Evolutionary conservation across 2,888 invertebrate genomes (phyloP), one percentile per base, ranked within the genome.

Genomic region (Apotomis capreana): DNA sequence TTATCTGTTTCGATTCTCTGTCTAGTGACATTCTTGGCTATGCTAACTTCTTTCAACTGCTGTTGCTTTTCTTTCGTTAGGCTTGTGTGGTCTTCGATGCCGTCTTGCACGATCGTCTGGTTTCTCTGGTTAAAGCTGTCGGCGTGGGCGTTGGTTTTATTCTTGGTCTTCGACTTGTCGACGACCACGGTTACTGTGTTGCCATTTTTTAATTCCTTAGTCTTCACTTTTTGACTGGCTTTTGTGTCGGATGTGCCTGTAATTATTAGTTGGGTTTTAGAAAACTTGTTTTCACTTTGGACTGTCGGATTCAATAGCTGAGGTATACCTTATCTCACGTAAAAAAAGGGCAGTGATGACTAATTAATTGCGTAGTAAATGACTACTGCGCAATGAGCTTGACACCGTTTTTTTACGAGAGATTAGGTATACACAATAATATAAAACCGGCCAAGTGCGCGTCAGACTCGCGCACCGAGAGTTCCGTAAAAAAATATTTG

Each of bases 71-170:
- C 46, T 8, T 60, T 59, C 4, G 58, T 70, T 4, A 46, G 12
- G 15, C 60, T 70, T 12, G 15, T 12, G 10, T 26, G 49, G 51
- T 68, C 65, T 13, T 52, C 65, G 1, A 26, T 12, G 3, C 55
- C 65, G 6, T 26, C 65, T 46, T 37, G 15, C 3, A 40, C 8
- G 9, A 54, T 0, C 4, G 70, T 70, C 26, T 44, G 57, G 52
- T 70, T 65, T 10, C 54, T 60, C n/a, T 65, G 60, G 13, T 65
- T 55, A 44, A 10, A 65, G 58, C 6, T 37, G 36, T 70, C 65
- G 0, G n/a, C 26, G 1, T 54, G 9, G 3, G 4, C 44, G 12
- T 46, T 46, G 10, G 59, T 65, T 2, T 64, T 59, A 2, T 36
- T 46, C 46, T 70, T 68, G 8, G 49, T 46, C 37, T 15, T 37